Evolutionary conservation across 2,888 invertebrate genomes (phyloP).

Genomic region (Chorisops tibialis): DNA sequence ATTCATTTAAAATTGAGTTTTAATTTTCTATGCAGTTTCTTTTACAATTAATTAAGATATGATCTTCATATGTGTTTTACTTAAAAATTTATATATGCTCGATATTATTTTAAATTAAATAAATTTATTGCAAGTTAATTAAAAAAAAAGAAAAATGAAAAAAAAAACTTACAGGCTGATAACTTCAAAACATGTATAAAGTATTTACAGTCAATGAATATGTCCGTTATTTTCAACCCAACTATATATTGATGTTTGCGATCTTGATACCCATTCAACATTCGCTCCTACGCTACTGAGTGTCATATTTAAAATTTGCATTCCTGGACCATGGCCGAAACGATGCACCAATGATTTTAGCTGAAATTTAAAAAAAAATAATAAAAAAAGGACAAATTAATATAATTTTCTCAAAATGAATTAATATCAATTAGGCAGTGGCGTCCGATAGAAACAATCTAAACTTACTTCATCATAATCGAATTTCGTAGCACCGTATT

Average conservation of each 20-base stretch:
- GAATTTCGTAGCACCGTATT: slow-evolving; percentile 53
- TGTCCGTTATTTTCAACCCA: slow-evolving; percentile 51
- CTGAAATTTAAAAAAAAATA: slow-evolving; percentile 36
- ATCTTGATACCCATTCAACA: slow-evolving; percentile 52
- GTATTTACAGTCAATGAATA: slow-evolving; percentile 41
- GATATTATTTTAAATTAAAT: too few relatives aligned
- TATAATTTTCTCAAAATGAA: not conserved
- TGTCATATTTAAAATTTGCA: slow-evolving; percentile 52
- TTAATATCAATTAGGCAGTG: not conserved
- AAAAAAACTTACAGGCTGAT: not conserved
- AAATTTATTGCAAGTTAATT: too few relatives aligned
- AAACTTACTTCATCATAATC: slow-evolving; percentile 51
- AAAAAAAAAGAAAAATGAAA: too few relatives aligned
- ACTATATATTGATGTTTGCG: slow-evolving; percentile 50
- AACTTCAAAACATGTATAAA: slow-evolving; percentile 9
- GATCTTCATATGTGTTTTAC: slow-evolving; percentile 23
- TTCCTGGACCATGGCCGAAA: slow-evolving; percentile 52
- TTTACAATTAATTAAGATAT: slow-evolving; percentile 24
- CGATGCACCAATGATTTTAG: slow-evolving; percentile 52
- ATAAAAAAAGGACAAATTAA: not conserved
- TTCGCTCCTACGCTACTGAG: slow-evolving; percentile 52
- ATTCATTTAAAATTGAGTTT: not conserved
- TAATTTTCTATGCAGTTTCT: slow-evolving; percentile 9
- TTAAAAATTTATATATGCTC: too few relatives aligned
- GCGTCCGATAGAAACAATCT: not conserved